A percentile compares a stretch with the other conserved stretches of the same genome.
phyloP scores from a whole-genome alignment of 1,140 invertebrate species.

The Ceratitis capitata region DNA sequence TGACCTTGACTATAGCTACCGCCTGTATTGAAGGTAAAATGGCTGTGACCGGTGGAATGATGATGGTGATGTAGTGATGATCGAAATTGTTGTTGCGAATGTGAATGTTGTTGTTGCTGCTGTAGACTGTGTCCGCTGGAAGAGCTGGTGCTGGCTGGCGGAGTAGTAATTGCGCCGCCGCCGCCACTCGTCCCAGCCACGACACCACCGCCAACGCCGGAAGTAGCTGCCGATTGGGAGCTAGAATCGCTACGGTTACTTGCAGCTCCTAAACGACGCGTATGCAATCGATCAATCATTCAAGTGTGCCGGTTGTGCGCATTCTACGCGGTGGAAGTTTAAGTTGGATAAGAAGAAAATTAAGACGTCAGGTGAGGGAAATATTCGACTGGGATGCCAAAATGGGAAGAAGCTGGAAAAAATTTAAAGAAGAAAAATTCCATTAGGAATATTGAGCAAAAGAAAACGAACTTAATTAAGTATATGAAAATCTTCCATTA shows the following conservation, averaged over 20 bases:
- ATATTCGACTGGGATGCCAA: background rate
- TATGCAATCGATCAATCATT: slow-evolving; percentile 64
- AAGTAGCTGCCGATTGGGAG: slow-evolving; percentile 29
- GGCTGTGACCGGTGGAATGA: slow-evolving; percentile 30
- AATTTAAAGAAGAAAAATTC: too few species aligned
- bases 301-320: slow-evolving; percentile 42
- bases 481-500: too few species aligned
- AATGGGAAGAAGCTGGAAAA: background rate
- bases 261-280: slow-evolving; percentile 62
- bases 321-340: background rate
- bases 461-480: too few species aligned
- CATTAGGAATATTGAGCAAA: too few species aligned
- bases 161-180: background rate
- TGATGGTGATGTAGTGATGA: slow-evolving; percentile 36
- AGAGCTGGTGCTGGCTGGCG: slow-evolving; percentile 54
- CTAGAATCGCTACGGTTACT: slow-evolving; percentile 50
- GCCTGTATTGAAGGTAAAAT: slow-evolving; percentile 54
- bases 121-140: slow-evolving; percentile 60
- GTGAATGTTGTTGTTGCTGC: slow-evolving; percentile 43
- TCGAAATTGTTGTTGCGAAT: slow-evolving; percentile 23
- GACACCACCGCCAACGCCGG: slow-evolving; percentile 25
- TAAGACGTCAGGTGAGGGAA: too few species aligned
- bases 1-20: slow-evolving; percentile 1
- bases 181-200: slow-evolving; percentile 1
- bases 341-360: background rate